A percentile compares a stretch with the other conserved stretches of the same genome.
Conservation (phyloP, 2,797 vertebrate genomes). For the Heteromormyrus szaboi region DNA sequence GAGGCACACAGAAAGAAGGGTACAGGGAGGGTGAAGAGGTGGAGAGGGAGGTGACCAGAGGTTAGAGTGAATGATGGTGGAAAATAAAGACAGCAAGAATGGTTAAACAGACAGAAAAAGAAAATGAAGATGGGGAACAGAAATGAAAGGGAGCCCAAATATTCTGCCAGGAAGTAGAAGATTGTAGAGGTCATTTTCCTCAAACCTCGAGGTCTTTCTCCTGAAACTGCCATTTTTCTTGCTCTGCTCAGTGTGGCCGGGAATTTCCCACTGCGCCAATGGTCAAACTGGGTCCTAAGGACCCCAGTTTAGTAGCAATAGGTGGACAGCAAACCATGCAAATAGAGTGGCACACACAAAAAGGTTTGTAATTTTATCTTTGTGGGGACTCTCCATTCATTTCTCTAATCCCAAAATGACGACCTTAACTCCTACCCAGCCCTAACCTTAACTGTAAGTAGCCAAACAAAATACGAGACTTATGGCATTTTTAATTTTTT, state of each 20-base stretch:
- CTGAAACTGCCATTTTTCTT: background rate
- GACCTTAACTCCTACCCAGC: background rate
- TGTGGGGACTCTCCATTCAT: background rate
- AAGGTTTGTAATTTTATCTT: background rate
- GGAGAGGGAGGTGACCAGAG: constrained; percentile 19
- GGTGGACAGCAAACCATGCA: background rate
- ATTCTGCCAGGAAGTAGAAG: background rate
- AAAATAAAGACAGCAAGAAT: constrained; percentile 15
- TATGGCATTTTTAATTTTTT: background rate
- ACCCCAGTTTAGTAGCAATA: background rate
- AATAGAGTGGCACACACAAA: background rate
- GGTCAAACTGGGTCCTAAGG: background rate
- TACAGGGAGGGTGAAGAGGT: constrained; percentile 7
- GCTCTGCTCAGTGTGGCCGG: background rate
- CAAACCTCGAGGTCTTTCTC: background rate
- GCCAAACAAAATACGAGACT: background rate
- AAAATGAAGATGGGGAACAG: background rate
- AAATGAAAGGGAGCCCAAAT: background rate
- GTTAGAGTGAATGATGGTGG: background rate
- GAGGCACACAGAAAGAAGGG: constrained; percentile 25
- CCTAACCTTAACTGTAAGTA: background rate
- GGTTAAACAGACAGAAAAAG: background rate
- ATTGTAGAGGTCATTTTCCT: background rate
- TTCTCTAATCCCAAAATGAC: background rate
- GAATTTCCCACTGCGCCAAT: background rate